Base-by-base conservation (phyloP, 1,140 invertebrate species). In the Agraylea sexmaculata region DNA sequence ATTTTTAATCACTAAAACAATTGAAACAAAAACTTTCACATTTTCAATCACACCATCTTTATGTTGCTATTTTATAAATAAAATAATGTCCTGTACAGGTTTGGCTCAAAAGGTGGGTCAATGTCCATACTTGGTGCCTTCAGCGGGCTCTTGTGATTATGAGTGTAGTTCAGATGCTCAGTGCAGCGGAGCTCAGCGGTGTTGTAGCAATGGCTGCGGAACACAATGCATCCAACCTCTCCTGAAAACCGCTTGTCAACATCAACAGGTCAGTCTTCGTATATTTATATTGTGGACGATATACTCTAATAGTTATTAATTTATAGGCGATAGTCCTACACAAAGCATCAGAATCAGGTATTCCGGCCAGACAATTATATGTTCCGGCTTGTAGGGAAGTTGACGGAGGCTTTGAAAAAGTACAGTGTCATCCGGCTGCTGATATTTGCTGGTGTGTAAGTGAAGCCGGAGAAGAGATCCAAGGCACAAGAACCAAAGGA, bases 401-500 rank as follows among this genome's bases (percentile, higher is more conserved):
- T 1, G 75, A 81, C 33, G 88, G 88, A 4, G 72, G 71, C 13
- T 94, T 82, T 60, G 71, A 80, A 36, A 58, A 70, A 2, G 75
- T 86, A 4, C 89, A 93, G 51, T 94, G 89, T 55, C 74, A 83
- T 53, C 70, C 73, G 0, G 71, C 75, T 4, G 73, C 73, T 20
- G 77, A 77, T 5, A 70, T 79, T 47, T 94, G 89, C 55, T 92
- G 88, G 88, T 93, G 89, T 61, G 87, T 91, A 0, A 87, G 92
- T 50, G 66, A 74, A 22, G 75, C 80, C 49, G 88, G 88, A 0
- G 79, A 82, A 30, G 86, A 89, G 59, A 62, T 83, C n/a, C 68
- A 75, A 4, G 67, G 75, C 20, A 77, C 73, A 1, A 55, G 70
- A 4, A 60, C 64, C 0, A 54, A 59, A 17, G 54, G 57, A 42